Base-by-base conservation (phyloP, 2,113 vertebrate genomes). In the Anarhynchus alexandrinus region DNA sequence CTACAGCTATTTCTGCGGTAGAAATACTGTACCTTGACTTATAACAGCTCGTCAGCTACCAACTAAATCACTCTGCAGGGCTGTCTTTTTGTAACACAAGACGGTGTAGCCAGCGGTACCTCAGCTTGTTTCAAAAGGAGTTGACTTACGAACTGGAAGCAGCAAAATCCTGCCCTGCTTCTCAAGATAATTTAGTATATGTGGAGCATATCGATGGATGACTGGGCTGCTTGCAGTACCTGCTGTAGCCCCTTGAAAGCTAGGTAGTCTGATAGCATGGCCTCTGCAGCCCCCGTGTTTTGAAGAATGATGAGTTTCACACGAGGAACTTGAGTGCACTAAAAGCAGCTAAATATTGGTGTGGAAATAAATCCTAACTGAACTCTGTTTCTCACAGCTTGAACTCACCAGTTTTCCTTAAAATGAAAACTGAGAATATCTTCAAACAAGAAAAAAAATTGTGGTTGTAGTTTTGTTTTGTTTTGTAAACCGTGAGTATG, bases 201-300 rank as follows among this genome's bases (percentile, higher is more conserved):
- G 0, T 51, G 25, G 66, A 76, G 10, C 2, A 0, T 55, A 7
- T 14, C 38, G 52, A 8, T 80, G 77, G 10, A 18, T 29, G 43
- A 23, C 36, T 23, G 38, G 49, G 15, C 52, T 52, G 83, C 15
- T 95, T 58, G 47, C 32, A 55, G 22, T 64, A 19, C n/a, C 52
- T 90, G 12, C 66, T 82, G 15, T 32, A 54, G 74, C 26, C 26
- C 34, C 38, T 55, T 59, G 54, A 38, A 45, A 71, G 19, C 22
- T 27, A 2, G 7, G 9, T 23, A 17, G 19, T 18, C 22, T 54
- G 36, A 17, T 7, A 17, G 47, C 30, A 2, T 2, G 14, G 47
- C 61, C 32, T 59, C n/a, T 55, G 25, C 38, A 69, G n/a, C 47
- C 45, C 36, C 29, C 0, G 0, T 1, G 3, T 59, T 80, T 42